Evolutionary conservation across 1,140 invertebrate species (phyloP).

Genomic region (Calephelis virginiensis): DNA sequence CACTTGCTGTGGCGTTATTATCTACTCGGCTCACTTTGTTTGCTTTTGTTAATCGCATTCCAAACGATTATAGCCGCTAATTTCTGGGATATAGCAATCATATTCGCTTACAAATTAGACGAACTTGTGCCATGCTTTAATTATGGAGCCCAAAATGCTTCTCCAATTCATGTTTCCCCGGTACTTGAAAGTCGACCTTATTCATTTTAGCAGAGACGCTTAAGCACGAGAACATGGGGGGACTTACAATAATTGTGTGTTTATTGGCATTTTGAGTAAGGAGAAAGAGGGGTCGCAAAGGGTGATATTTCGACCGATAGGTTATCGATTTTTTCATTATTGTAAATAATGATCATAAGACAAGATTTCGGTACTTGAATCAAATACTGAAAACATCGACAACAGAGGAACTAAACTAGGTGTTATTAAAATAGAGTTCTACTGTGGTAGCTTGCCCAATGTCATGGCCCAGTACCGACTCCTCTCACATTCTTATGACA

Average conservation of each 20-base stretch:
- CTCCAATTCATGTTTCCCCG: slow-evolving; percentile 38
- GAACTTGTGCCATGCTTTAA: slow-evolving; percentile 39
- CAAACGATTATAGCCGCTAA: slow-evolving; percentile 28
- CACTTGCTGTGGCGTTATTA: slow-evolving; percentile 46
- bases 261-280: slow-evolving; percentile 39
- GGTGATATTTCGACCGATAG: slow-evolving; percentile 30
- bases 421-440: too few relatives aligned
- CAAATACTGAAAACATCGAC: too few relatives aligned
- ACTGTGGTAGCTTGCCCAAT: too few relatives aligned
- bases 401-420: too few relatives aligned
- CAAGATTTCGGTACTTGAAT: not conserved
- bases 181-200: slow-evolving; percentile 48
- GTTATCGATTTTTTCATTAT: slow-evolving; percentile 35
- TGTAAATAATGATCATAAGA: not conserved
- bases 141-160: slow-evolving; percentile 37
- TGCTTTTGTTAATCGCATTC: slow-evolving; percentile 22
- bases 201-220: slow-evolving; percentile 30
- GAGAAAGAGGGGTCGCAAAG: slow-evolving; percentile 34
- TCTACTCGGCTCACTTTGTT: slow-evolving; percentile 32
- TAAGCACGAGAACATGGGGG: slow-evolving; percentile 8
- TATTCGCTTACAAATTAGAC: slow-evolving; percentile 22
- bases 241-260: slow-evolving; percentile 40
- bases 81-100: slow-evolving; percentile 14
- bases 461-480: too few relatives aligned
- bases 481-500: too few relatives aligned